Evolutionary conservation across 2,113 vertebrate species (phyloP).

Genomic region (Anseranas semipalmata): DNA sequence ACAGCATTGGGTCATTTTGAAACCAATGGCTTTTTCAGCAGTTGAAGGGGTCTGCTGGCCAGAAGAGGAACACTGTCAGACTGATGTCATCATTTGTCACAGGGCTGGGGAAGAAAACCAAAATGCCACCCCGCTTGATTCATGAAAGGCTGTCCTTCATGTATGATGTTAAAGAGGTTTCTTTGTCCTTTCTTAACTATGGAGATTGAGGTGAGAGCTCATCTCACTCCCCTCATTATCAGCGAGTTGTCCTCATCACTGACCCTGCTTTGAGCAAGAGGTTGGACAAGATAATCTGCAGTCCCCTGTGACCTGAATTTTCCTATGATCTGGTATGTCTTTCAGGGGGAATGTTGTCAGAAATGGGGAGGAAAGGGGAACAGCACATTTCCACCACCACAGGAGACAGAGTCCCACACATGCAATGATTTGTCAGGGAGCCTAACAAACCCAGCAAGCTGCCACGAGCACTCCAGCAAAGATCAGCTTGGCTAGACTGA

Average conservation of each 20-base stretch:
- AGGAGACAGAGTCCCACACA: rapidly evolving
- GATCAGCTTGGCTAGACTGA: neutral
- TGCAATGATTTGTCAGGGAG: neutral
- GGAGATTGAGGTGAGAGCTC: rapidly evolving
- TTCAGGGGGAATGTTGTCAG: neutral
- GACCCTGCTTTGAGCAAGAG: neutral
- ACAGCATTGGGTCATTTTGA: neutral
- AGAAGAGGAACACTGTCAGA: neutral
- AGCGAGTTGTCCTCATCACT: neutral
- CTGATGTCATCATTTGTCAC: neutral
- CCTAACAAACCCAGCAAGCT: neutral
- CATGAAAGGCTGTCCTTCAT: neutral
- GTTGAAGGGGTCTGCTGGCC: neutral
- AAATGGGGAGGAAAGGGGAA: neutral
- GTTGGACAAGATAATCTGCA: neutral
- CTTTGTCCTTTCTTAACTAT: neutral
- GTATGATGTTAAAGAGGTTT: neutral
- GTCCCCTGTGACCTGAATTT: neutral
- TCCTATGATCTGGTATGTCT: neutral
- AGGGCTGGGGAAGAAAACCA: neutral
- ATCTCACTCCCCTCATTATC: neutral
- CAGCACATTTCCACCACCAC: neutral
- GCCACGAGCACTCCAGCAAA: neutral
- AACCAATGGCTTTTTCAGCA: neutral
- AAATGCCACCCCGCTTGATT: neutral